Conservation (phyloP, 23 tunicate species). For the Styela clava region DNA sequence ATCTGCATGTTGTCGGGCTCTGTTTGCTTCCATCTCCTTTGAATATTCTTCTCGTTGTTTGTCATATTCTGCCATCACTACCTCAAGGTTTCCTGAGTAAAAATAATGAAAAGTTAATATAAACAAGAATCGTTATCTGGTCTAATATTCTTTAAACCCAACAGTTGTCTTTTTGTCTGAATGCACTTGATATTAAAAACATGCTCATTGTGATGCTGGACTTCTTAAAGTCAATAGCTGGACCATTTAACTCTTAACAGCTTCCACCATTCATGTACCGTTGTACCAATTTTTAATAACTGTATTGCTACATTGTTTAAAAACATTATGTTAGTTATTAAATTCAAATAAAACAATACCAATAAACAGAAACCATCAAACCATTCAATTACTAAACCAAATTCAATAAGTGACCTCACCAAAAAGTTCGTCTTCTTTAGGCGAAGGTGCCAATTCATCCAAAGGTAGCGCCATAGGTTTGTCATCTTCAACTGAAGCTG, state of each 20-base stretch:
- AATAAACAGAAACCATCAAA: too few species aligned
- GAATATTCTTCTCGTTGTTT: constrained; percentile 35
- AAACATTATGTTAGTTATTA: too few species aligned
- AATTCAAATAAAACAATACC: too few species aligned
- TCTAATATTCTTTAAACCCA: too few species aligned
- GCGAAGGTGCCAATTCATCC: constrained; percentile 74
- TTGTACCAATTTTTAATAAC: too few species aligned
- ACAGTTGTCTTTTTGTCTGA: too few species aligned
- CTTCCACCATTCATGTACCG: too few species aligned
- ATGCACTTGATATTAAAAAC: too few species aligned
- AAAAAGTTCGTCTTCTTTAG: constrained; percentile 62
- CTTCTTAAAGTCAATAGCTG: too few species aligned
- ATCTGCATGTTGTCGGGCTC: constrained; percentile 53
- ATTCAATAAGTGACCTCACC: constrained; percentile 29
- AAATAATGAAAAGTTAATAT: neutral
- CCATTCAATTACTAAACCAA: neutral
- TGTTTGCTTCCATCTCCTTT: constrained; percentile 49
- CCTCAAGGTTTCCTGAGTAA: constrained; percentile 54
- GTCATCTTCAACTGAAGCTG: constrained; percentile 12
- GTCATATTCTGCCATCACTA: constrained; percentile 57
- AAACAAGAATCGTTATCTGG: neutral
- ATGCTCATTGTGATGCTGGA: too few species aligned
- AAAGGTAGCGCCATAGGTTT: constrained; percentile 17
- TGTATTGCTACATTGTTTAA: too few species aligned
- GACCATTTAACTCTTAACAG: too few species aligned